Evolutionary conservation across 2,888 invertebrate species (phyloP).

Genomic region (Drosophila koepferae): DNA sequence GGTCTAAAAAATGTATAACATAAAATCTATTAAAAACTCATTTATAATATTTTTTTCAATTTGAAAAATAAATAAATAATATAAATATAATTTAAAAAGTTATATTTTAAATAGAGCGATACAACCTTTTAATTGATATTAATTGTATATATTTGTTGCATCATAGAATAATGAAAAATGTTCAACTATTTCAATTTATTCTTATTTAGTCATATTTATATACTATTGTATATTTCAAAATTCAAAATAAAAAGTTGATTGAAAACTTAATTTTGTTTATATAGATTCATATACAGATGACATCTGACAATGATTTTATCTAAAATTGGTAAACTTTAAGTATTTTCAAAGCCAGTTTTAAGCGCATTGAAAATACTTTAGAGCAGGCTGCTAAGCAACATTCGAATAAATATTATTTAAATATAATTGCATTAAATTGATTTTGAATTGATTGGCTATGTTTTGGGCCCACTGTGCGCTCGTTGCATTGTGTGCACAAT

Average conservation of each 20-base stretch:
- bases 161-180: no score
- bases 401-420: not conserved
- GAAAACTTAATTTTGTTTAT: not conserved
- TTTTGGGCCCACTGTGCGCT: conserved; percentile 59
- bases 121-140: no score
- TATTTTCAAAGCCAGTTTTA: not conserved
- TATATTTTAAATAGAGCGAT: not conserved
- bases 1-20: no score
- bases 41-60: no score
- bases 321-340: not conserved
- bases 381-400: not conserved
- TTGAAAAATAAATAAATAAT: no score
- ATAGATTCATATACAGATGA: not conserved
- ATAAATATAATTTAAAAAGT: no score
- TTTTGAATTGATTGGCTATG: conserved; percentile 9
- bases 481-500: conserved; percentile 70
- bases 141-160: no score
- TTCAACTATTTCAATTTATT: no score
- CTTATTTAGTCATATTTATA: no score
- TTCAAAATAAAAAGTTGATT: not conserved
- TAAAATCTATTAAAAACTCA: no score
- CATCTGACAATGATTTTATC: not conserved
- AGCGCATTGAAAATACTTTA: not conserved
- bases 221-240: not conserved
- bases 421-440: conserved; percentile 10